Conservation (phyloP, 2,888 invertebrate species). For the Heliconius erato region DNA sequence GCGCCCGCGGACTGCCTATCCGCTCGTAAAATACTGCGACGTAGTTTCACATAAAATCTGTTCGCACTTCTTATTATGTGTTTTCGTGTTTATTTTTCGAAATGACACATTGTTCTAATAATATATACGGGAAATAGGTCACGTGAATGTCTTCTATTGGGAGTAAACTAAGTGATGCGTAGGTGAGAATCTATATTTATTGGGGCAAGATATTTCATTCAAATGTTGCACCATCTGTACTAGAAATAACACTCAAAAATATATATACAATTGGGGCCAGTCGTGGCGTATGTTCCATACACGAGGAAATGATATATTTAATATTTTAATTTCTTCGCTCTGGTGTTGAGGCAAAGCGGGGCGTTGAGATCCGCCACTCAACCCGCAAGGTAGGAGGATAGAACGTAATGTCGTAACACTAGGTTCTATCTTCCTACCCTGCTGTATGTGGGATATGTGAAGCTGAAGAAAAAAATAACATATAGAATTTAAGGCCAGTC, state of each 20-base stretch:
- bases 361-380: too few species aligned
- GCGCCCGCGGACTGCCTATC: slow-evolving; percentile 55
- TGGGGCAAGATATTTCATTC: background rate
- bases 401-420: too few species aligned
- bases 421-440: too few species aligned
- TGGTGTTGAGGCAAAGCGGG: too few species aligned
- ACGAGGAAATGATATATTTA: too few species aligned
- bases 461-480: too few species aligned
- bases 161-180: background rate
- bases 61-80: slow-evolving; percentile 19
- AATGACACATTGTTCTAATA: slow-evolving; percentile 35
- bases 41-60: slow-evolving; percentile 47
- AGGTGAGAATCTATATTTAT: background rate
- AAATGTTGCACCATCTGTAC: background rate
- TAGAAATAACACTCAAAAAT: background rate
- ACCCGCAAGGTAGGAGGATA: too few species aligned
- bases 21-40: slow-evolving; percentile 62
- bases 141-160: slow-evolving; percentile 35
- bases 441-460: too few species aligned
- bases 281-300: too few species aligned
- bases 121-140: slow-evolving; percentile 34
- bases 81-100: slow-evolving; percentile 42
- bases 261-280: too few species aligned
- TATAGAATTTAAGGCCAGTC: too few species aligned
- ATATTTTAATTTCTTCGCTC: too few species aligned